A percentile compares a stretch with the other conserved stretches of the same genome.
Conservation (phyloP, 2,888 invertebrate genomes). For the Sesia apiformis region DNA sequence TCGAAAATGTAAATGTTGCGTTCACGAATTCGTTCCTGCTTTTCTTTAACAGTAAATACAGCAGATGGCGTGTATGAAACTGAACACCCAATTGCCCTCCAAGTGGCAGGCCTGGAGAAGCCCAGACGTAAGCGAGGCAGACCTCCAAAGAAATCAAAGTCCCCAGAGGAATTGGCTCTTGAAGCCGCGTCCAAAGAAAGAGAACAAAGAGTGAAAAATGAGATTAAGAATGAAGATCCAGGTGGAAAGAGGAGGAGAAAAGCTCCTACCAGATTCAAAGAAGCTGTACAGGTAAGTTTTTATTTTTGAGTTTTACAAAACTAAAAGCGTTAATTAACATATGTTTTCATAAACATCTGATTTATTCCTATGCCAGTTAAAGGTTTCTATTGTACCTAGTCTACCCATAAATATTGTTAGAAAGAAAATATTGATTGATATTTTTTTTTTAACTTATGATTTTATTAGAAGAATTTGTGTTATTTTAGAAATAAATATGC, state of each 20-base stretch:
- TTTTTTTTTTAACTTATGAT: too few relatives aligned
- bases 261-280: slow-evolving; percentile 76
- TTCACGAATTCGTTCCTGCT: too few relatives aligned
- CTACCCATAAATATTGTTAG: too few relatives aligned
- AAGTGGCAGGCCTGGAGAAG: slow-evolving; percentile 78
- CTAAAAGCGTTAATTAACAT: too few relatives aligned
- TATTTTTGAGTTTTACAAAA: too few relatives aligned
- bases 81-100: slow-evolving; percentile 78
- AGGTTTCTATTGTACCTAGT: too few relatives aligned
- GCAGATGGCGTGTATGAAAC: slow-evolving; percentile 77
- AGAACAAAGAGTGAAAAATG: slow-evolving; percentile 18
- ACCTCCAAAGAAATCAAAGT: slow-evolving; percentile 75
- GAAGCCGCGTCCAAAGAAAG: slow-evolving; percentile 28
- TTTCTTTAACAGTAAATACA: slow-evolving; percentile 63
- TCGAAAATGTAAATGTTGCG: too few relatives aligned
- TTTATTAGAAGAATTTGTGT: too few relatives aligned
- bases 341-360: too few relatives aligned
- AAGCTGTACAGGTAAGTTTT: slow-evolving; percentile 72
- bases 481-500: too few relatives aligned
- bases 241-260: slow-evolving; percentile 77
- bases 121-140: slow-evolving; percentile 81
- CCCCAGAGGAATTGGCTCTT: slow-evolving; percentile 42
- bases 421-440: too few relatives aligned
- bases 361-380: too few relatives aligned
- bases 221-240: slow-evolving; percentile 49